Percentiles rank a stretch among this genome's conserved stretches.
Evolutionary conservation across 2,113 vertebrate genomes (phyloP).

Genomic region (Lanius collurio): DNA sequence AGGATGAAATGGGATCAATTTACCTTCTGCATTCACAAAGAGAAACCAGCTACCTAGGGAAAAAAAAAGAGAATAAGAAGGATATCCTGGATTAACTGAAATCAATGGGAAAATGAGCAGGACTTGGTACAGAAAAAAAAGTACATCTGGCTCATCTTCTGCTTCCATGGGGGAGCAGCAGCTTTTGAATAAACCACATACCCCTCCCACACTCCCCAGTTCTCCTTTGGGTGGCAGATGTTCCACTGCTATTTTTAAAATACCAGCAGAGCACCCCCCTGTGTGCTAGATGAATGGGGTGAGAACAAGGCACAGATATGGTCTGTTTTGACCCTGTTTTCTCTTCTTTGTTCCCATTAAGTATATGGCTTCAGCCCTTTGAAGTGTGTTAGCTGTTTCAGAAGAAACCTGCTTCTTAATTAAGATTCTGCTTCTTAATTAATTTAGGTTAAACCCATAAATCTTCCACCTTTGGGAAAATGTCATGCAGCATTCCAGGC

Average conservation of each 20-base stretch:
- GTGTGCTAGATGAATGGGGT: background rate
- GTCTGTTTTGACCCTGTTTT: constrained; percentile 5
- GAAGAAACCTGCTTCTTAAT: constrained; percentile 41
- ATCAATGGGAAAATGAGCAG: background rate
- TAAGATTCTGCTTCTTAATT: constrained; percentile 43
- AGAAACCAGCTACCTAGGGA: background rate
- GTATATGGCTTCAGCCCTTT: background rate
- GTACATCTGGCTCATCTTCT: constrained; percentile 29
- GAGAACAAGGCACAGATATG: background rate
- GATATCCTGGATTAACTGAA: background rate
- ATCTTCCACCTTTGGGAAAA: constrained; percentile 15
- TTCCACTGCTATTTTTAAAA: constrained; percentile 26
- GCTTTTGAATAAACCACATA: background rate
- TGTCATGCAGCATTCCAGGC: background rate
- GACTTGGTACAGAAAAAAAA: background rate
- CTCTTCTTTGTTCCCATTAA: constrained; percentile 27
- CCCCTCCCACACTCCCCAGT: background rate
- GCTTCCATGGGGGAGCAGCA: background rate
- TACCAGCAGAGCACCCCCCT: constrained; percentile 24
- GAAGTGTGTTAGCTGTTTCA: constrained; percentile 13
- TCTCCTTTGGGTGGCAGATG: constrained; percentile 49
- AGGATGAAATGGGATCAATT: background rate
- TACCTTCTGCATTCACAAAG: background rate
- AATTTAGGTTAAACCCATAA: background rate
- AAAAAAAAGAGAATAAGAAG: background rate